Evolutionary conservation across 2,797 vertebrate species (phyloP).

Genomic region (Gadopsis bispinosus): DNA sequence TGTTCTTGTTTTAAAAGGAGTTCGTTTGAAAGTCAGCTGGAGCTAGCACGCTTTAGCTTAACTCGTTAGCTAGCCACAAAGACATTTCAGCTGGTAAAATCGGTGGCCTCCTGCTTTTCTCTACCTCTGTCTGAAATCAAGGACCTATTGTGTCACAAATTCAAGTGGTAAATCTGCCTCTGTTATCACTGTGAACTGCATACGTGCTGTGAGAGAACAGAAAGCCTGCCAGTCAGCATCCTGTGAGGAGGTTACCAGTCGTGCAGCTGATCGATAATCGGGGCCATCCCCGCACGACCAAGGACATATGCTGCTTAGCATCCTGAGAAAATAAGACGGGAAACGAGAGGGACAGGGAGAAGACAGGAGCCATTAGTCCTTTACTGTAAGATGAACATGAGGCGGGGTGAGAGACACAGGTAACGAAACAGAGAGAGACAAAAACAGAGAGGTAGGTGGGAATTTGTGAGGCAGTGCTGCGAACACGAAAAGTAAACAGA

Average conservation of each 20-base stretch:
- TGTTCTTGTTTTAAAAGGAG: not conserved
- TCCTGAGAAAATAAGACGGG: slow-evolving; percentile 17
- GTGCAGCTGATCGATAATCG: slow-evolving; percentile 25
- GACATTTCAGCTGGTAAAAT: not conserved
- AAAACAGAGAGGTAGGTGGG: not conserved
- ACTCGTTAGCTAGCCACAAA: not conserved
- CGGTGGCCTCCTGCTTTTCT: not conserved
- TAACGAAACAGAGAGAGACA: not conserved
- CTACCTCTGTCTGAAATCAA: not conserved
- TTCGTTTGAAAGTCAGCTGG: not conserved
- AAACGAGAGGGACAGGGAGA: not conserved
- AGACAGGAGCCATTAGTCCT: slow-evolving; percentile 37
- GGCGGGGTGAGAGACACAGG: not conserved
- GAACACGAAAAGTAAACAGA: not conserved
- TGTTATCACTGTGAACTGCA: not conserved
- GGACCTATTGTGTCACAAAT: not conserved
- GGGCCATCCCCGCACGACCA: slow-evolving; percentile 17
- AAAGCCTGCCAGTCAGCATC: slow-evolving; percentile 27
- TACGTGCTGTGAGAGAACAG: not conserved
- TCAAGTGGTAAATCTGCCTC: not conserved
- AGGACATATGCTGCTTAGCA: slow-evolving; percentile 24
- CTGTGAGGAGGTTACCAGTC: slow-evolving; percentile 25
- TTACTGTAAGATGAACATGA: slow-evolving; percentile 30
- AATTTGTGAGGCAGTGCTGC: slow-evolving; percentile 40
- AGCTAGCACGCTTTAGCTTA: not conserved